A percentile compares a stretch with the other conserved stretches of the same genome.
These are phyloP conservation scores for Anneissia japonica DNA, from an alignment of 35 echinoderm and acorn worm species.

Conservation along the genomic window DNA sequence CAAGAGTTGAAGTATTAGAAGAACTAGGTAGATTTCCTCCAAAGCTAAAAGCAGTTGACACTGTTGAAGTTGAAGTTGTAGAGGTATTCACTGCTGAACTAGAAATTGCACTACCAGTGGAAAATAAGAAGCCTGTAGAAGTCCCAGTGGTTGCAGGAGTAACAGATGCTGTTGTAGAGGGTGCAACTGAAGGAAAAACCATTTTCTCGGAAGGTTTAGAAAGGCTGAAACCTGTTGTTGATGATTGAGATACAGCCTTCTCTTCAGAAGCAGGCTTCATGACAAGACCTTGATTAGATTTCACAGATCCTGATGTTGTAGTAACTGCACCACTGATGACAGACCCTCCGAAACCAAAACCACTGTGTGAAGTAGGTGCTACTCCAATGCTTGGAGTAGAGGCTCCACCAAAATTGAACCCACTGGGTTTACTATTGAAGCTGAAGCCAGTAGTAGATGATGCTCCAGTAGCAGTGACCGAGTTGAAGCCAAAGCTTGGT, in stretches of 20 bases:
- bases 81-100: not conserved
- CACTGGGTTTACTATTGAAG: not conserved
- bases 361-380: not conserved
- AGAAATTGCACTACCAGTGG: not conserved
- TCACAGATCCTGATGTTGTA: too few relatives aligned
- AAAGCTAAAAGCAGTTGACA: not conserved
- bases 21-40: not conserved
- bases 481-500: not conserved
- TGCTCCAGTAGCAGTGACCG: not conserved
- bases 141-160: not conserved
- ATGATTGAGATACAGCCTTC: not conserved
- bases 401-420: too few relatives aligned
- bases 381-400: too few relatives aligned
- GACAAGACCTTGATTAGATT: not conserved
- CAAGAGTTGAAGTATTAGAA: not conserved
- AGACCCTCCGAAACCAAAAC: not conserved
- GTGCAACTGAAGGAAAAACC: not conserved
- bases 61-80: not conserved
- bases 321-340: not conserved
- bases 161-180: not conserved
- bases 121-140: conserved; percentile 5
- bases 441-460: too few relatives aligned
- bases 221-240: conserved; percentile 2
- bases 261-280: not conserved
- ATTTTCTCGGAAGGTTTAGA: not conserved